phyloP scores from a whole-genome alignment of 2,888 invertebrate genomes.

The Plutella xylostella region DNA sequence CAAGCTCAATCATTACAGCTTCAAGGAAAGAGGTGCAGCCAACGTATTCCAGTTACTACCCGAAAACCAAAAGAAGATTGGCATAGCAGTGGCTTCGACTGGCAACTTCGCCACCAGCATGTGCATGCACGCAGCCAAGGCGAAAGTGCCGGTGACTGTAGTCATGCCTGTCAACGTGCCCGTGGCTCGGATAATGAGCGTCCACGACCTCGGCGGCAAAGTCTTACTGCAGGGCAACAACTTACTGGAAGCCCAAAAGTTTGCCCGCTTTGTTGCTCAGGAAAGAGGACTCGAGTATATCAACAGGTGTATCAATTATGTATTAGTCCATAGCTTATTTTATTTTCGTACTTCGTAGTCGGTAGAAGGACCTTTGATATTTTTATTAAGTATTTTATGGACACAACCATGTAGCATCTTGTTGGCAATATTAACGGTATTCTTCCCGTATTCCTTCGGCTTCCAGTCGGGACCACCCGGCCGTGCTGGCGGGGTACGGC shows the following conservation, averaged over 20 bases:
- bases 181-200: slow-evolving; percentile 75
- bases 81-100: slow-evolving; percentile 76
- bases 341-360: too few relatives aligned
- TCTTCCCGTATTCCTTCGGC: too few relatives aligned
- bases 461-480: slow-evolving; percentile 91
- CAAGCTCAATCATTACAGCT: slow-evolving; percentile 64
- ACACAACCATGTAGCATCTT: too few relatives aligned
- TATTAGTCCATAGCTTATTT: too few relatives aligned
- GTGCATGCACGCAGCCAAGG: slow-evolving; percentile 72
- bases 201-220: slow-evolving; percentile 73
- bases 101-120: slow-evolving; percentile 79
- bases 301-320: too few relatives aligned
- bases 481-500: slow-evolving; percentile 93
- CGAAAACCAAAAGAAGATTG: slow-evolving; percentile 67
- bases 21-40: slow-evolving; percentile 79
- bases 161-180: slow-evolving; percentile 77
- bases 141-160: slow-evolving; percentile 72
- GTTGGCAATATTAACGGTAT: too few relatives aligned
- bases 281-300: slow-evolving; percentile 73
- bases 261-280: slow-evolving; percentile 70
- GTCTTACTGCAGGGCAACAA: slow-evolving; percentile 74
- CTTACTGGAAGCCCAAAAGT: slow-evolving; percentile 70
- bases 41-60: slow-evolving; percentile 71
- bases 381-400: too few relatives aligned
- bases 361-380: too few relatives aligned